A percentile compares a stretch with the other conserved stretches of the same genome.
These are phyloP conservation scores for Enteromius unitaeniatus DNA, from an alignment of 2,797 vertebrate genomes.

Conservation along the genomic window DNA sequence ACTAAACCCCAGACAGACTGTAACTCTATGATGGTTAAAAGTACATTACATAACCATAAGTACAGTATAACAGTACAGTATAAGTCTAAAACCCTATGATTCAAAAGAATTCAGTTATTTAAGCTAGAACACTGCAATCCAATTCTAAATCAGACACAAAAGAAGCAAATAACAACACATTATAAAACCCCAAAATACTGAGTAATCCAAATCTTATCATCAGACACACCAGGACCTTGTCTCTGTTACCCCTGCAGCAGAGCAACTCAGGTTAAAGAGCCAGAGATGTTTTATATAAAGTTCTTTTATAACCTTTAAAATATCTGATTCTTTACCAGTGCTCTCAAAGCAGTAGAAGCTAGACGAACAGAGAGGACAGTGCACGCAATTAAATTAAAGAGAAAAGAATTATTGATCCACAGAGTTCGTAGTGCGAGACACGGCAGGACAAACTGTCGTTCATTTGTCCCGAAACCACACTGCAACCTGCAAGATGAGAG, in stretches of 20 bases:
- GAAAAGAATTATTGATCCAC: conserved; percentile 37
- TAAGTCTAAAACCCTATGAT: neutral
- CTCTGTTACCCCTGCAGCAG: neutral
- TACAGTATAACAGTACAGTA: neutral
- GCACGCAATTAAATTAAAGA: conserved; percentile 45
- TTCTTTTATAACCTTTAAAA: conserved; percentile 45
- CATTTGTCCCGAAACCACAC: conserved; percentile 40
- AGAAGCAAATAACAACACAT: neutral
- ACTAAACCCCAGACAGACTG: neutral
- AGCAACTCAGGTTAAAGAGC: neutral
- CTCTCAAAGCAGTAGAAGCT: neutral
- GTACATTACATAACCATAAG: neutral
- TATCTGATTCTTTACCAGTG: conserved; percentile 26
- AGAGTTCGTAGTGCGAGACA: conserved; percentile 22
- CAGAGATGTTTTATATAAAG: neutral
- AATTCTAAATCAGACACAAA: neutral
- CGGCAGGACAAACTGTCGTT: conserved; percentile 30
- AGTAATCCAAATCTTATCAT: neutral
- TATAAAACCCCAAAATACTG: neutral
- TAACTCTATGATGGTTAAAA: neutral
- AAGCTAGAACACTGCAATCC: neutral
- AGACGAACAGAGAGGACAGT: conserved; percentile 13
- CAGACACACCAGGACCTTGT: neutral
- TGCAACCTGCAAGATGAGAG: conserved; percentile 33
- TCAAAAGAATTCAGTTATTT: neutral